These are phyloP conservation scores for Galeopsomyia nigrocyanea DNA, from an alignment of 2,888 invertebrate species.

Conservation along the genomic window DNA sequence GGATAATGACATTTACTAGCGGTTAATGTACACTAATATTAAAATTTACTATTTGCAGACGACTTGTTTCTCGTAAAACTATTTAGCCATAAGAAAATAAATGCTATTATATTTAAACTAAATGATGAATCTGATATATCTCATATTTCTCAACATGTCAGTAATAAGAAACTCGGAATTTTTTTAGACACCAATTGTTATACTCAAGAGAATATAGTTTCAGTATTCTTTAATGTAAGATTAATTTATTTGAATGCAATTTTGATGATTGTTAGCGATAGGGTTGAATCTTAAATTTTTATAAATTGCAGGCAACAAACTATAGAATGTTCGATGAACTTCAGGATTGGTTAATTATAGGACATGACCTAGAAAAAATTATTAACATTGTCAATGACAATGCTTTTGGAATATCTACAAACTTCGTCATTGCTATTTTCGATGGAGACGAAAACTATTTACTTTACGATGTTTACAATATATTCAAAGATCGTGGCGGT, in stretches of 20 bases:
- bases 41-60: conserved; percentile 1
- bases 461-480: conserved; percentile 29
- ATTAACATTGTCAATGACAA: conserved; percentile 17
- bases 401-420: conserved; percentile 34
- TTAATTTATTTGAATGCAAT: not conserved
- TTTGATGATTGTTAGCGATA: not conserved
- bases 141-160: not conserved
- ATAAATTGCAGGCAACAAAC: conserved; percentile 28
- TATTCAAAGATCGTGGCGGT: conserved; percentile 14
- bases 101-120: not conserved
- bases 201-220: not conserved
- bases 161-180: conserved; percentile 9
- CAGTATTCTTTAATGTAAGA: conserved; percentile 23
- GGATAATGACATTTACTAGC: no score
- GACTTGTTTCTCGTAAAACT: not conserved
- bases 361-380: conserved; percentile 14
- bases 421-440: conserved; percentile 23
- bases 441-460: not conserved
- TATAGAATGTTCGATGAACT: conserved; percentile 37
- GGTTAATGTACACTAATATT: conserved; percentile 31
- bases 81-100: not conserved
- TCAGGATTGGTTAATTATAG: conserved; percentile 34
- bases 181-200: conserved; percentile 25
- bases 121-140: conserved; percentile 2
- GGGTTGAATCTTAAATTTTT: not conserved